phyloP scores from a whole-genome alignment of 2,888 invertebrate genomes.

The Cynaeus angustus region DNA sequence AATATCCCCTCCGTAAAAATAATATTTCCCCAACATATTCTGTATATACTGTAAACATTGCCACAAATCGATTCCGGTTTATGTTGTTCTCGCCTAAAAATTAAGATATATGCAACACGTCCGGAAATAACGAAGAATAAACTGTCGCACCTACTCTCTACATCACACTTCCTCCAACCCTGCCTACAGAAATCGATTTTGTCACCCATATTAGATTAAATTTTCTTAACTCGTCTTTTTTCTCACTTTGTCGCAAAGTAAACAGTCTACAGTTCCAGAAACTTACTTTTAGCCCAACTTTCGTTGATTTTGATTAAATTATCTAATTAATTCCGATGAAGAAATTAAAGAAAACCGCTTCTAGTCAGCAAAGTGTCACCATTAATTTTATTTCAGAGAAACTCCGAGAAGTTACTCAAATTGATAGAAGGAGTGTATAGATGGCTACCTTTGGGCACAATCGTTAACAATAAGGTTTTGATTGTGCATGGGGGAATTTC shows the following conservation, averaged over 20 bases:
- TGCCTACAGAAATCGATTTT: neutral
- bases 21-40: no score
- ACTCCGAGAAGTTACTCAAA: constrained; percentile 84
- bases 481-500: constrained; percentile 96
- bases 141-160: constrained; percentile 2
- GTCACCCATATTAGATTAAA: neutral
- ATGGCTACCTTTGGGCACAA: constrained; percentile 92
- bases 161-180: neutral
- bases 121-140: constrained; percentile 4
- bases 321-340: constrained; percentile 8
- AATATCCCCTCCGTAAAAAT: no score
- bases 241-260: neutral
- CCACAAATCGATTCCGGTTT: neutral
- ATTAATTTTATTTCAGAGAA: constrained; percentile 75
- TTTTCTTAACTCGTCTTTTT: neutral
- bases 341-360: constrained; percentile 31
- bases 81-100: neutral
- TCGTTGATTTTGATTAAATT: constrained; percentile 1
- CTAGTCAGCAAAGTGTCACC: constrained; percentile 20
- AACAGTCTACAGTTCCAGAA: constrained; percentile 5
- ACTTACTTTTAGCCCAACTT: neutral
- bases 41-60: neutral
- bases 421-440: constrained; percentile 93
- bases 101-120: constrained; percentile 4
- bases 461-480: constrained; percentile 91